These are phyloP conservation scores for Mesembrinibis cayennensis DNA, from an alignment of 2,113 vertebrate genomes.

Conservation along the genomic window DNA sequence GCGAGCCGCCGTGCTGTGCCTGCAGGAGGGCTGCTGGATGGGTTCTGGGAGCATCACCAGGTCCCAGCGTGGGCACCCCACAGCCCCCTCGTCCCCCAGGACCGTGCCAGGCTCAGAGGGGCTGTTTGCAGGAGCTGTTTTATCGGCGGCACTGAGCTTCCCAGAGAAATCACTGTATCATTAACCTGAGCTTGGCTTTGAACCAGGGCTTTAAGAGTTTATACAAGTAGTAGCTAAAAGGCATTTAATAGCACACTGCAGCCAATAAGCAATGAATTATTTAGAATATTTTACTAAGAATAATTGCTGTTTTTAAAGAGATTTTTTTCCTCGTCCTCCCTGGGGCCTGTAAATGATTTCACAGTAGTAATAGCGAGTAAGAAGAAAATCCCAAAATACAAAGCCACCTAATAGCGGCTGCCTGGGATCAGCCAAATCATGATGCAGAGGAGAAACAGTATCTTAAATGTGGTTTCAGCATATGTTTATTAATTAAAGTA, in stretches of 20 bases:
- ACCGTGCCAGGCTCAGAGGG: accelerated
- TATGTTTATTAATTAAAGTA: constrained; percentile 32
- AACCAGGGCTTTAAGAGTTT: constrained; percentile 38
- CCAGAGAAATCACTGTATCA: background rate
- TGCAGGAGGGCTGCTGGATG: background rate
- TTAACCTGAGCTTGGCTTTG: constrained; percentile 42
- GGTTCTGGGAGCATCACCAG: background rate
- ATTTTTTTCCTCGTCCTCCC: background rate
- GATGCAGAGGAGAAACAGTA: background rate
- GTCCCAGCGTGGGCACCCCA: background rate
- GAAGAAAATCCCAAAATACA: background rate
- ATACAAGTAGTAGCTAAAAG: constrained; percentile 52
- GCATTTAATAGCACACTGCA: constrained; percentile 56
- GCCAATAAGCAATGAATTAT: constrained; percentile 67
- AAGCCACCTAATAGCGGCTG: background rate
- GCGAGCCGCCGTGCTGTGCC: background rate
- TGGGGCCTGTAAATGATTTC: constrained; percentile 20
- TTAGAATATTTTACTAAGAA: constrained; percentile 67
- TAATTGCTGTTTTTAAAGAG: constrained; percentile 55
- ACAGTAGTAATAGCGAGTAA: background rate
- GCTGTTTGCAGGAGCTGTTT: background rate
- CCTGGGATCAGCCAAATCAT: background rate
- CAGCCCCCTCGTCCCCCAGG: background rate
- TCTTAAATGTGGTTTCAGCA: background rate
- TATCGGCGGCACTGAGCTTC: accelerated